Evolutionary conservation across 2,797 vertebrate genomes (phyloP).

Genomic region (Pteronotus mesoamericanus): DNA sequence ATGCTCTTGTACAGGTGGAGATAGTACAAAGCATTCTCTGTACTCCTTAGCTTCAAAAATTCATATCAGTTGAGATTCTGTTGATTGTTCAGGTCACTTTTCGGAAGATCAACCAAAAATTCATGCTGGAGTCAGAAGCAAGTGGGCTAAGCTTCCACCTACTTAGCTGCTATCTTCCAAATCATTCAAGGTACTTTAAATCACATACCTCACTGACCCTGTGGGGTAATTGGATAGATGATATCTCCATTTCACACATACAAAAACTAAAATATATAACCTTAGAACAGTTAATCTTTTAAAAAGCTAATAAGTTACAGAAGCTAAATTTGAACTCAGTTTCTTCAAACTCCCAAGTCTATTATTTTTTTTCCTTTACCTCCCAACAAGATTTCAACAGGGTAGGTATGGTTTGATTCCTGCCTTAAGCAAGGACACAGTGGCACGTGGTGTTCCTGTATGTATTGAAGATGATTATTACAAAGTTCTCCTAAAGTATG

Average conservation of each 20-base stretch:
- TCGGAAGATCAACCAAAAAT: too few relatives aligned
- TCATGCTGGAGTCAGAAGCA: too few relatives aligned
- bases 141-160: too few relatives aligned
- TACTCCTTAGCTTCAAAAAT: too few relatives aligned
- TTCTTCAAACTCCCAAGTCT: conserved; percentile 5
- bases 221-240: neutral
- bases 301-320: conserved; percentile 6
- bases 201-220: neutral
- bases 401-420: neutral
- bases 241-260: neutral
- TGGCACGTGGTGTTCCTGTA: neutral
- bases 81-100: too few relatives aligned
- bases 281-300: conserved; percentile 16
- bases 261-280: conserved; percentile 20
- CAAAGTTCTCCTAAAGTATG: neutral
- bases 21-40: too few relatives aligned
- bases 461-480: neutral
- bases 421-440: neutral
- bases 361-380: neutral
- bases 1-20: too few relatives aligned
- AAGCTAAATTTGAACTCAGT: conserved; percentile 16
- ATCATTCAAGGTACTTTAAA: conserved; percentile 27
- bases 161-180: too few relatives aligned
- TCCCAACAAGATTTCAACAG: neutral
- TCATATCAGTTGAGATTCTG: too few relatives aligned